Conservation (phyloP, 2,888 invertebrate species). For the Liodrosophila aerea region DNA sequence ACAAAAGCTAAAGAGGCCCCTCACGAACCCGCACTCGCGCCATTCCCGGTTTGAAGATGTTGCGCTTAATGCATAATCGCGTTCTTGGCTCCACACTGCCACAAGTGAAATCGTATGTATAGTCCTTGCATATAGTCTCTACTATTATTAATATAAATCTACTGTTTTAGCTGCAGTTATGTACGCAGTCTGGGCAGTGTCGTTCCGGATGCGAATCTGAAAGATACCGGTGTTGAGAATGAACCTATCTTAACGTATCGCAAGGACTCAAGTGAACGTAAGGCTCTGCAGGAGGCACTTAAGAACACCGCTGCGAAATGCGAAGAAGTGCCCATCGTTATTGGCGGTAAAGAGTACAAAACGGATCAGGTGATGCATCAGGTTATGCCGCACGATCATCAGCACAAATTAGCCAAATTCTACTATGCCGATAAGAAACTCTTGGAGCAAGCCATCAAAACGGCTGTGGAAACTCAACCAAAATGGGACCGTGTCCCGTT, state of each 20-base stretch:
- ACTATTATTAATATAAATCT: too few relatives aligned
- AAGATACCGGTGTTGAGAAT: conserved; percentile 88
- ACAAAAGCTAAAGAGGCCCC: conserved; percentile 20
- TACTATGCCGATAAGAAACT: conserved; percentile 94
- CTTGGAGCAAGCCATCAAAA: conserved; percentile 92
- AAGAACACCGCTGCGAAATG: conserved; percentile 85
- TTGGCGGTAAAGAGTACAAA: conserved; percentile 93
- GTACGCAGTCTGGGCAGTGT: conserved; percentile 85
- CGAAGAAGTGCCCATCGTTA: conserved; percentile 97
- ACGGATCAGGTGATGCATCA: conserved; percentile 86
- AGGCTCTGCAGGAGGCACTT: conserved; percentile 88
- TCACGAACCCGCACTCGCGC: conserved; percentile 7
- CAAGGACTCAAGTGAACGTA: conserved; percentile 91
- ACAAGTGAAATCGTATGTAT: conserved; percentile 41
- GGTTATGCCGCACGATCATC: conserved; percentile 30
- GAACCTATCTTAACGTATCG: conserved; percentile 92
- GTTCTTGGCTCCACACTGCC: conserved; percentile 18
- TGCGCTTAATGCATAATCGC: conserved; percentile 48
- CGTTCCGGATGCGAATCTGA: conserved; percentile 86
- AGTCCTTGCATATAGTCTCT: neutral
- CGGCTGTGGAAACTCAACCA: conserved; percentile 89
- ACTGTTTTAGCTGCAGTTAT: conserved; percentile 47
- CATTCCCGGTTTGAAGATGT: conserved; percentile 48
- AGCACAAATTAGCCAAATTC: conserved; percentile 91
- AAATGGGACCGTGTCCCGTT: conserved; percentile 95